Base-by-base conservation (phyloP, 2,797 vertebrate species). In the Gila robusta region DNA sequence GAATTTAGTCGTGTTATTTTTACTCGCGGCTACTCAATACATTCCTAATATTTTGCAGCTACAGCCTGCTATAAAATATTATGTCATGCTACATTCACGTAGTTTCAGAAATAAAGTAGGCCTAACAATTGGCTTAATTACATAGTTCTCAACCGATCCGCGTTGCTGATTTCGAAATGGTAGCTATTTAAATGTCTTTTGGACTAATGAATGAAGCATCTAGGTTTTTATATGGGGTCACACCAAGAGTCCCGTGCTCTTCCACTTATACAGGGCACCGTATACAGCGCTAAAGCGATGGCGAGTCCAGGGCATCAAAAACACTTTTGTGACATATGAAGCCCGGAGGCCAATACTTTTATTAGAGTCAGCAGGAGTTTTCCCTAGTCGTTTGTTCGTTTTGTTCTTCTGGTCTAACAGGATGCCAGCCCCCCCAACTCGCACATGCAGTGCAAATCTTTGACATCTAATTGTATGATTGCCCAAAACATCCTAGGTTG, bases 301-400 rank as follows among this genome's bases (percentile, higher is more conserved):
- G 89, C 35, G 76, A 83, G 82, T 78, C 73, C 76, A 66, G 56
- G 79, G 66, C 76, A 88, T 91, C 85, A 91, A 91, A 91, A 89
- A 90, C 85, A 88, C 90, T 88, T 89, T 87, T 91, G 89, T 90
- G 85, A 82, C 67, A 85, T 86, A 83, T 89, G 88, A 91, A 87
- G 89, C 90, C 88, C 70, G 21, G 86, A 87, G 90, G 91, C 86
- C 79, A 88, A 76, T 84, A 90, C 89, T 87, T 92, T 89, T 89
- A 93, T 88, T 91, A 78, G 86, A 90, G 90, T 90, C 87, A 91
- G 90, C 91, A 85, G 90, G 89, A 90, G 85, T 88, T 88, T 88
- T 83, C 81, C 89, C 81, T 76, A 80, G 91, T 91, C 88, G 86
- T 90, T 91, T 89, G 89, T 90, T 87, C 85, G 76, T 91, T 88